These are phyloP conservation scores for Polydrusus pterygomalis DNA, from an alignment of 2,888 invertebrate genomes.

Conservation along the genomic window DNA sequence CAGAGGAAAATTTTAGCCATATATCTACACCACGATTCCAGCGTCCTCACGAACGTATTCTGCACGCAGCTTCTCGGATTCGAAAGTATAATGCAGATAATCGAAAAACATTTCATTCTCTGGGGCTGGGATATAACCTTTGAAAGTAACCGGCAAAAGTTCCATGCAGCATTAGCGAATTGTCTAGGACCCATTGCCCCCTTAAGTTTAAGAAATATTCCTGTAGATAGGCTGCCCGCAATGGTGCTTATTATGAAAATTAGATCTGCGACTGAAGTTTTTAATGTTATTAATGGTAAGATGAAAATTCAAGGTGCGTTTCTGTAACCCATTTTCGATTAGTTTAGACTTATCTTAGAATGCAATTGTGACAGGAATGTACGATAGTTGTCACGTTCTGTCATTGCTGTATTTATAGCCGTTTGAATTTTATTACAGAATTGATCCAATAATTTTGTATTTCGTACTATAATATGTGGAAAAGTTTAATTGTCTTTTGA, in stretches of 20 bases:
- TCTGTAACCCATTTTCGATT: too few relatives aligned
- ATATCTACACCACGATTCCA: constrained; percentile 97
- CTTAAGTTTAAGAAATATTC: constrained; percentile 88
- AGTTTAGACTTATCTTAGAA: too few relatives aligned
- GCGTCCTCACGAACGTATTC: constrained; percentile 97
- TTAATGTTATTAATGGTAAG: constrained; percentile 90
- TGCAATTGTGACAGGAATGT: too few relatives aligned
- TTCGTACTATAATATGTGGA: too few relatives aligned
- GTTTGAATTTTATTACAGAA: not conserved
- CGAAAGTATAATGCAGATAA: constrained; percentile 91
- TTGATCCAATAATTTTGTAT: constrained; percentile 2
- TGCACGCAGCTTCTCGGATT: constrained; percentile 95
- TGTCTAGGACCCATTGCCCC: constrained; percentile 89
- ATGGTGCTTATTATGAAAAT: constrained; percentile 92
- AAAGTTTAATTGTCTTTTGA: too few relatives aligned
- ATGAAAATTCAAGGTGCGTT: too few relatives aligned
- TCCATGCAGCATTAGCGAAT: constrained; percentile 83
- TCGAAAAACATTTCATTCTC: constrained; percentile 92
- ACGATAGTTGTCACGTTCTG: too few relatives aligned
- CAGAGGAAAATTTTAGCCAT: constrained; percentile 95
- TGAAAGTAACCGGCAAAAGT: constrained; percentile 87
- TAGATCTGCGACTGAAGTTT: constrained; percentile 91
- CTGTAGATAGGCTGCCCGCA: constrained; percentile 89
- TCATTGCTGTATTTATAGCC: too few relatives aligned
- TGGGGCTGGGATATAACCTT: constrained; percentile 99